These are phyloP conservation scores for Ailurus styani DNA, from an alignment of 2,113 vertebrate species.

Conservation along the genomic window DNA sequence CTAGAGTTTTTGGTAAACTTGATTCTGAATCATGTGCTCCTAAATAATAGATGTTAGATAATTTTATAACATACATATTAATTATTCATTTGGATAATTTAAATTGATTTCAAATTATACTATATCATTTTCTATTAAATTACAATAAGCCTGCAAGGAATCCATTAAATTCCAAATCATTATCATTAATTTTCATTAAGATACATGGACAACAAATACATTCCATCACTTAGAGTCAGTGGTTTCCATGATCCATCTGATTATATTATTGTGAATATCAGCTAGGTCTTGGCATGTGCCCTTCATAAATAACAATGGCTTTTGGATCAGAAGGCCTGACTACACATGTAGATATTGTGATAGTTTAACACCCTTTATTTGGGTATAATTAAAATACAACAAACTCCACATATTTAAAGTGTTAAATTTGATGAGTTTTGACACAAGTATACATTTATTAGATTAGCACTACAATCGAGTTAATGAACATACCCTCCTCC, in stretches of 20 bases:
- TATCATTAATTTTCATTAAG: constrained; percentile 80
- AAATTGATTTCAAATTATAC: constrained; percentile 80
- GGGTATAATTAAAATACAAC: background rate
- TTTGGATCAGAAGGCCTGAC: background rate
- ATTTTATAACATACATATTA: constrained; percentile 74
- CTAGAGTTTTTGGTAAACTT: background rate
- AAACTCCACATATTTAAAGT: background rate
- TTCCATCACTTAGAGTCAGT: constrained; percentile 46
- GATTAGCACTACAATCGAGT: background rate
- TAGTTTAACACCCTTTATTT: background rate
- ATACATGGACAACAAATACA: constrained; percentile 37
- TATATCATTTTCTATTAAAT: constrained; percentile 78
- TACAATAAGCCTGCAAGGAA: constrained; percentile 76
- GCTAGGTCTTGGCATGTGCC: background rate
- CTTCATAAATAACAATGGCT: background rate
- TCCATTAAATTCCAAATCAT: constrained; percentile 75
- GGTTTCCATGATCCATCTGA: constrained; percentile 68
- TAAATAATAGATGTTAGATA: constrained; percentile 72
- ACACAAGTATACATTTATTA: background rate
- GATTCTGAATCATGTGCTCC: constrained; percentile 44
- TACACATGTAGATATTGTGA: background rate
- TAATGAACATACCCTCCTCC: background rate
- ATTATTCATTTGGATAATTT: constrained; percentile 83
- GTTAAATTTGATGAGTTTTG: background rate
- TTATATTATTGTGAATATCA: constrained; percentile 54